Conservation (phyloP, 2,113 vertebrate species). For the Ceyx melanurus region DNA sequence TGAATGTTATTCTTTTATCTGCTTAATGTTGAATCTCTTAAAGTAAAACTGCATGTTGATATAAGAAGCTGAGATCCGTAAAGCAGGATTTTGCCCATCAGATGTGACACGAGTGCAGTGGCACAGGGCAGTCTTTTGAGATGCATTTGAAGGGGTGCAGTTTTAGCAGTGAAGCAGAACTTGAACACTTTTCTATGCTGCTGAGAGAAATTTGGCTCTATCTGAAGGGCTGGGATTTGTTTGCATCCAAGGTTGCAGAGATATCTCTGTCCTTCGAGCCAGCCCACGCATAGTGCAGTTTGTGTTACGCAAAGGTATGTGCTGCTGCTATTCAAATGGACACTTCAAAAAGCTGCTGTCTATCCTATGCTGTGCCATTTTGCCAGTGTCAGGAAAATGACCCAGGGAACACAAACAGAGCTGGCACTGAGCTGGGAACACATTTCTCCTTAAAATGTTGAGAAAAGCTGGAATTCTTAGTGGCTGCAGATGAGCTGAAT, state of each 20-base stretch:
- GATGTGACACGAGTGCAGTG: neutral
- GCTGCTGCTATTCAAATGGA: neutral
- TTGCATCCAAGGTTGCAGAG: neutral
- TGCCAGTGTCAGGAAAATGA: neutral
- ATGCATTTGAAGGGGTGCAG: neutral
- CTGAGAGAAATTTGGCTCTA: neutral
- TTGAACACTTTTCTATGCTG: neutral
- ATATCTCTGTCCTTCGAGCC: neutral
- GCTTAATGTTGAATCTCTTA: neutral
- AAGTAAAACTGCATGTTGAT: neutral
- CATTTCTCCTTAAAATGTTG: neutral
- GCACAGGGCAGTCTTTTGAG: neutral
- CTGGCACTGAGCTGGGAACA: neutral
- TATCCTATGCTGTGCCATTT: neutral
- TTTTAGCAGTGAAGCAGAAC: neutral
- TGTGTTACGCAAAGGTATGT: neutral
- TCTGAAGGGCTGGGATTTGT: neutral
- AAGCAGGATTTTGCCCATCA: neutral
- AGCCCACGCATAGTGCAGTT: neutral
- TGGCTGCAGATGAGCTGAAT: constrained; percentile 11
- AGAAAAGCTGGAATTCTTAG: neutral
- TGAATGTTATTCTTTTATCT: neutral
- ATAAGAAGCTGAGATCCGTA: neutral
- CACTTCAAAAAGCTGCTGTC: neutral
- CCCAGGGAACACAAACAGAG: neutral